Conservation (phyloP, 2,797 vertebrate genomes). For the Notolepis coatsorum region DNA sequence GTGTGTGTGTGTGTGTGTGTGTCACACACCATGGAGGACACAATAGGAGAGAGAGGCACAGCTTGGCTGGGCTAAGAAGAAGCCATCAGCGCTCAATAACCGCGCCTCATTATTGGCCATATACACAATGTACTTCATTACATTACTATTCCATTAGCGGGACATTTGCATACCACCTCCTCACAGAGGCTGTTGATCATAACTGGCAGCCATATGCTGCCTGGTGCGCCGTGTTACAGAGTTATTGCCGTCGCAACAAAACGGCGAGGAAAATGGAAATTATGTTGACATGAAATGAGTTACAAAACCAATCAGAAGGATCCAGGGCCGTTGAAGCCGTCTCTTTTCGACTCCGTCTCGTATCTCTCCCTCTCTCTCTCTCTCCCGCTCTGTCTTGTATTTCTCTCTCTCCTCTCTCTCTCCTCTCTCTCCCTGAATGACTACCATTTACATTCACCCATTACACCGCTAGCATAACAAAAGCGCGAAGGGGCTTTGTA, state of each 20-base stretch:
- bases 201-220: constrained; percentile 78
- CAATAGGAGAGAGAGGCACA: too few relatives aligned
- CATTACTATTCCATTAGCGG: constrained; percentile 78
- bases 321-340: not conserved
- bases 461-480: constrained; percentile 13
- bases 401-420: too few relatives aligned
- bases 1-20: not conserved
- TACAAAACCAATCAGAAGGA: constrained; percentile 55
- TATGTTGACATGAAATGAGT: constrained; percentile 50
- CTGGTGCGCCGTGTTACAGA: constrained; percentile 62
- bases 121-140: constrained; percentile 72
- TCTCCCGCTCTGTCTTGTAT: not conserved
- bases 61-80: constrained; percentile 53
- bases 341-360: not conserved
- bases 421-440: constrained; percentile 35
- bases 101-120: constrained; percentile 73
- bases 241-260: constrained; percentile 63
- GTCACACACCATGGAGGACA: constrained; percentile 9
- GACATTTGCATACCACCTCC: constrained; percentile 78
- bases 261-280: constrained; percentile 66
- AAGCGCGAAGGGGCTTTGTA: too few relatives aligned
- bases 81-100: constrained; percentile 75
- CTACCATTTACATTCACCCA: constrained; percentile 34
- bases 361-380: constrained; percentile 5
- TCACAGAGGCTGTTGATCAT: constrained; percentile 71